A percentile compares a stretch with the other conserved stretches of the same genome.
Evolutionary conservation across 2,888 invertebrate species (phyloP).

Genomic region (Parnassius glacialis): DNA sequence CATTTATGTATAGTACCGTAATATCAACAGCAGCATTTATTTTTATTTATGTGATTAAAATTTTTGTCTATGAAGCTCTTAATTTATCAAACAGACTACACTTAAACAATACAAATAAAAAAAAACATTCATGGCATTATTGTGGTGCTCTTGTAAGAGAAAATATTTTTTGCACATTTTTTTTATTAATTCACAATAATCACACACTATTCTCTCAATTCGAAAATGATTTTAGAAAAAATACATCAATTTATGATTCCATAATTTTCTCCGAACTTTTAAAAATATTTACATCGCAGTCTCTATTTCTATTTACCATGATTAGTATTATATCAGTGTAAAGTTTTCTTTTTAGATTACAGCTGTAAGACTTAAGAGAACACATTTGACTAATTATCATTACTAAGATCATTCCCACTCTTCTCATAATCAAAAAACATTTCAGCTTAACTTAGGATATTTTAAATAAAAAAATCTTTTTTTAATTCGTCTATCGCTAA

Average conservation of each 20-base stretch:
- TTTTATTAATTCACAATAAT: slow-evolving; percentile 35
- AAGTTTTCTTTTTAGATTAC: slow-evolving; percentile 28
- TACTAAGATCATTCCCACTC: slow-evolving; percentile 25
- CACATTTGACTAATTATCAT: slow-evolving; percentile 54
- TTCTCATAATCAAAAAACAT: slow-evolving; percentile 20
- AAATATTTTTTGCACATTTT: slow-evolving; percentile 47
- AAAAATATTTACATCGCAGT: slow-evolving; percentile 50
- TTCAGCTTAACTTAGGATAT: slow-evolving; percentile 24
- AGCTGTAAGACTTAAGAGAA: slow-evolving; percentile 38
- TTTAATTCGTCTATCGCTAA: slow-evolving; percentile 57
- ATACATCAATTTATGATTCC: slow-evolving; percentile 42
- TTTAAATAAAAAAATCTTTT: slow-evolving; percentile 34
- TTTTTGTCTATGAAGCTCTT: slow-evolving; percentile 25
- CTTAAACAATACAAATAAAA: slow-evolving; percentile 31
- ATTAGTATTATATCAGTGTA: slow-evolving; percentile 33
- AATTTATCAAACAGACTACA: slow-evolving; percentile 30
- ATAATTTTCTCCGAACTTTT: slow-evolving; percentile 33
- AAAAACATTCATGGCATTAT: slow-evolving; percentile 38
- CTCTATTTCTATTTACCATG: slow-evolving; percentile 37
- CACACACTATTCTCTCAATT: slow-evolving; percentile 44
- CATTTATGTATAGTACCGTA: neutral
- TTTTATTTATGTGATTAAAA: slow-evolving; percentile 1
- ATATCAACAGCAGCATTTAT: neutral
- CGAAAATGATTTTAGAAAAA: slow-evolving; percentile 49
- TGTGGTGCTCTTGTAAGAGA: slow-evolving; percentile 49